These are phyloP conservation scores for Xestia ashworthii DNA, from an alignment of 2,888 invertebrate species.

Conservation along the genomic window DNA sequence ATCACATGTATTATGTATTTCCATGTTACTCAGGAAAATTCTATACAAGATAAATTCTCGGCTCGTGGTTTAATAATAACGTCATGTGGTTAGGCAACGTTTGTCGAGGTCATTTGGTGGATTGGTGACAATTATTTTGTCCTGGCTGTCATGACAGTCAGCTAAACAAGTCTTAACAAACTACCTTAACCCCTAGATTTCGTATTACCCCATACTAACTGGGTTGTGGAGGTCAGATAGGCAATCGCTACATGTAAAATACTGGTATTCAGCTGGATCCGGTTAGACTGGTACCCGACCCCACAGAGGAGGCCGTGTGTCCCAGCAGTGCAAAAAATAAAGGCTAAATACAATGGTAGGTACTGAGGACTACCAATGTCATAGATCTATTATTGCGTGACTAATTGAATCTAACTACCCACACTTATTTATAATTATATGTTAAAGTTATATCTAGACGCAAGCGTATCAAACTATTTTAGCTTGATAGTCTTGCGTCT, in stretches of 20 bases:
- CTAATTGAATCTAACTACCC: no score
- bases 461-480: constrained; percentile 11
- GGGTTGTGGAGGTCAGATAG: no score
- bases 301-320: no score
- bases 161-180: not conserved
- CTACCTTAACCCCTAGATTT: not conserved
- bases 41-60: not conserved
- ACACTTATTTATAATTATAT: not conserved
- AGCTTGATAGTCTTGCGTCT: no score
- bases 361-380: no score
- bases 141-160: not conserved
- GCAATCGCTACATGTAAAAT: no score
- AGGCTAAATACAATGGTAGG: no score
- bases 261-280: no score
- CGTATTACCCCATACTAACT: no score
- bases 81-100: not conserved
- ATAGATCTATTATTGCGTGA: constrained; percentile 1
- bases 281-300: no score
- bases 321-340: no score
- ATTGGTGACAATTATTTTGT: not conserved
- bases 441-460: not conserved
- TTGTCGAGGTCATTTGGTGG: not conserved
- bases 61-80: not conserved
- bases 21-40: not conserved
- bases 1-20: not conserved